These are phyloP conservation scores for Clinocottus analis DNA, from an alignment of 2,113 vertebrate species.

Conservation along the genomic window DNA sequence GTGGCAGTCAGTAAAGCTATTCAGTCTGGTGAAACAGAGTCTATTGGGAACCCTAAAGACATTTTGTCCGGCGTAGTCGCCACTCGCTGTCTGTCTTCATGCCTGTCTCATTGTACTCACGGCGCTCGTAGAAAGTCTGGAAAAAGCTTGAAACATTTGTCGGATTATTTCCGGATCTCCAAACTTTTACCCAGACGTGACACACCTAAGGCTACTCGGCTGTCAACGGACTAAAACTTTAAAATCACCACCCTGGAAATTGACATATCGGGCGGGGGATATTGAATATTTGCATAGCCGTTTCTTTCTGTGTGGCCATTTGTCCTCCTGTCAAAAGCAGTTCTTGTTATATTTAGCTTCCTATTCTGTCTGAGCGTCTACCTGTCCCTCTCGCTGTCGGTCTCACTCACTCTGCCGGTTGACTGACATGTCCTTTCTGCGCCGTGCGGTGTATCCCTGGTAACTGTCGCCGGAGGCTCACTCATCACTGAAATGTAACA, in stretches of 20 bases:
- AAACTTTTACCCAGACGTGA: conserved; percentile 40
- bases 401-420: conserved; percentile 39
- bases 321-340: conserved; percentile 47
- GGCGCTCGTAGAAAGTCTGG: conserved; percentile 30
- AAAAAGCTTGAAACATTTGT: conserved; percentile 41
- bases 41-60: conserved; percentile 67
- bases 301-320: conserved; percentile 33
- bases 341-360: conserved; percentile 42
- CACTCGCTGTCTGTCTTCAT: conserved; percentile 44
- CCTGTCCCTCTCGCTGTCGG: conserved; percentile 53
- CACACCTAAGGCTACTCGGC: conserved; percentile 21
- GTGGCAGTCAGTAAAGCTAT: conserved; percentile 67
- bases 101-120: conserved; percentile 39
- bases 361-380: conserved; percentile 37
- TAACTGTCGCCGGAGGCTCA: conserved; percentile 64
- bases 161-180: conserved; percentile 41
- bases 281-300: conserved; percentile 16
- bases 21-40: conserved; percentile 64
- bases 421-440: conserved; percentile 65
- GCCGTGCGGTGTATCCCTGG: conserved; percentile 60
- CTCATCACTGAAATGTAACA: conserved; percentile 68
- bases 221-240: conserved; percentile 9
- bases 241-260: conserved; percentile 9
- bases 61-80: conserved; percentile 54
- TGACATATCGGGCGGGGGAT: background rate